Conservation (phyloP, 2,113 vertebrate genomes). For the Hydrolagus affinis region DNA sequence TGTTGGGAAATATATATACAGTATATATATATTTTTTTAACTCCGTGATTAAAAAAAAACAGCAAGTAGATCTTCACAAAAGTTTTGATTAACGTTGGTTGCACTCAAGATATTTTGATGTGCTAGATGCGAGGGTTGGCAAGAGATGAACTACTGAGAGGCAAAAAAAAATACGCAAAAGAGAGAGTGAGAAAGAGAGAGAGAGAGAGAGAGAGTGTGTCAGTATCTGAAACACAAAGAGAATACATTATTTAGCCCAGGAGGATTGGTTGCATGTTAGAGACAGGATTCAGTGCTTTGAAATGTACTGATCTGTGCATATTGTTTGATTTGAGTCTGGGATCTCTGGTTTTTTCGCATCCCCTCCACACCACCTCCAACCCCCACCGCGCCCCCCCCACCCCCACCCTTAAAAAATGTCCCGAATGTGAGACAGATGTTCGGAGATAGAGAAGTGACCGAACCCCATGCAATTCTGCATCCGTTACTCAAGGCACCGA, state of each 20-base stretch:
- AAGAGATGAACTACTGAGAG: background rate
- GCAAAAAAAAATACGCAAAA: constrained; percentile 22
- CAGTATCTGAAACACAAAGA: constrained; percentile 54
- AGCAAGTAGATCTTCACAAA: background rate
- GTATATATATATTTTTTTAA: too few species aligned
- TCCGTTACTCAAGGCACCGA: constrained; percentile 40
- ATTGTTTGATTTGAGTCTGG: constrained; percentile 61
- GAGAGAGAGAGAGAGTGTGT: constrained; percentile 32
- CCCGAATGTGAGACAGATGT: constrained; percentile 85
- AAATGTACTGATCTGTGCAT: constrained; percentile 66
- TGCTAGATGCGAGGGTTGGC: constrained; percentile 1
- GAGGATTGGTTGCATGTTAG: constrained; percentile 50
- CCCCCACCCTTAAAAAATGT: constrained; percentile 37
- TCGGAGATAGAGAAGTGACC: constrained; percentile 50
- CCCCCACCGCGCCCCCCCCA: too few species aligned
- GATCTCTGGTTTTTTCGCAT: constrained; percentile 51
- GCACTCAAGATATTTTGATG: background rate
- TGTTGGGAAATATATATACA: too few species aligned
- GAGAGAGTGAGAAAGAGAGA: constrained; percentile 19
- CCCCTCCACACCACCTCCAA: too few species aligned
- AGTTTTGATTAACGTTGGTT: too few species aligned
- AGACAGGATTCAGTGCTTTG: constrained; percentile 57
- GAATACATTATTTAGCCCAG: constrained; percentile 76
- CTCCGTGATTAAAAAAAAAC: background rate
- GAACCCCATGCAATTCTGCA: constrained; percentile 38